phyloP scores from a whole-genome alignment of 2,888 invertebrate species.

The Hartigia nigra region DNA sequence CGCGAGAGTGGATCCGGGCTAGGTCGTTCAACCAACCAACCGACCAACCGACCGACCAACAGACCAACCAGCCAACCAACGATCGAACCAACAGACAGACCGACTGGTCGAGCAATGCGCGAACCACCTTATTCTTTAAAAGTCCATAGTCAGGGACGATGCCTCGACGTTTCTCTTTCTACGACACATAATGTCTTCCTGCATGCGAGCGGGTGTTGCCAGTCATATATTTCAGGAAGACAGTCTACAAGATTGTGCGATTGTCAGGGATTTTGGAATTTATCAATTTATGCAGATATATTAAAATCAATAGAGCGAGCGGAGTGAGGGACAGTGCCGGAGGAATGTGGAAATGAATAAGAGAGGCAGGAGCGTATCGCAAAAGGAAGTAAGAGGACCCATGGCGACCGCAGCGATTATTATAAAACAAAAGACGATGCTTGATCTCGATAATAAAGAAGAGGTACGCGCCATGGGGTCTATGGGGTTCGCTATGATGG shows the following conservation, averaged over 20 bases:
- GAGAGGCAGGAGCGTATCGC: constrained; percentile 31
- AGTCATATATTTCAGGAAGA: not conserved
- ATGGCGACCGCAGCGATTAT: constrained; percentile 57
- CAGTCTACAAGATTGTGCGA: not conserved
- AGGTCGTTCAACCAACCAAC: constrained; percentile 56
- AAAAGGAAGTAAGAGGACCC: constrained; percentile 40
- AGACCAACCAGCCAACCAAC: constrained; percentile 29
- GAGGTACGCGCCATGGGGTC: constrained; percentile 44
- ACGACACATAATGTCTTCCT: not conserved
- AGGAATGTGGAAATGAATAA: constrained; percentile 31
- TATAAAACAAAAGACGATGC: constrained; percentile 64
- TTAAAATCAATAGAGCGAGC: not conserved
- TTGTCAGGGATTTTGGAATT: not conserved
- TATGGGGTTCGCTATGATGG: constrained; percentile 12
- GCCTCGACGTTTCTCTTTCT: constrained; percentile 2
- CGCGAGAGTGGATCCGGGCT: constrained; percentile 56
- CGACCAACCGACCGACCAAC: constrained; percentile 9
- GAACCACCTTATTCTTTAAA: constrained; percentile 45
- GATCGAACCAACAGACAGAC: constrained; percentile 31
- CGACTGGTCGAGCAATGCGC: constrained; percentile 28
- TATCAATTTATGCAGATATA: not conserved
- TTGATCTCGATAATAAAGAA: constrained; percentile 63
- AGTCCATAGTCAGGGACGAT: constrained; percentile 26
- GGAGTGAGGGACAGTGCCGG: constrained; percentile 9
- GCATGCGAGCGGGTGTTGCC: constrained; percentile 2